Conservation (phyloP, 2,797 vertebrate species). For the Rhabdomys pumilio region DNA sequence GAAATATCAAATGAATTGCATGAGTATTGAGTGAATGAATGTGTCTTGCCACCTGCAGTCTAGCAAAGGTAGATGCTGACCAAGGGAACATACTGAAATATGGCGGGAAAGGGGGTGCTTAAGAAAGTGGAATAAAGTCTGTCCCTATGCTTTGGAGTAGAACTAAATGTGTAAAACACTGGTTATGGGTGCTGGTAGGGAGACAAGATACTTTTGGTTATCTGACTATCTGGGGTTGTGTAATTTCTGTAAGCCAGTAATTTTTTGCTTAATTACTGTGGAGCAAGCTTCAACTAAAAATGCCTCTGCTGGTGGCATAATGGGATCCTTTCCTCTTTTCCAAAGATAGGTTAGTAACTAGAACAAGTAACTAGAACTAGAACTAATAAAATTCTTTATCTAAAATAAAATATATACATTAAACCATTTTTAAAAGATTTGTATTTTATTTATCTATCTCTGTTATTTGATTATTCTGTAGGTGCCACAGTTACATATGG, state of each 20-base stretch:
- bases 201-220: slow-evolving; percentile 7
- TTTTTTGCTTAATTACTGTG: slow-evolving; percentile 12
- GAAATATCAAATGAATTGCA: slow-evolving; percentile 29
- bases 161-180: slow-evolving; percentile 1
- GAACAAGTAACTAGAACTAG: background rate
- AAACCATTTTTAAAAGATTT: background rate
- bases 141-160: background rate
- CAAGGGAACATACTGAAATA: background rate
- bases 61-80: background rate
- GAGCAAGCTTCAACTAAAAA: background rate
- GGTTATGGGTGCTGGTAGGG: background rate
- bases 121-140: background rate
- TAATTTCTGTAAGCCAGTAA: background rate
- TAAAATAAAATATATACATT: slow-evolving; percentile 30
- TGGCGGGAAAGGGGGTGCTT: background rate
- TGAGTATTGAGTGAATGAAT: background rate
- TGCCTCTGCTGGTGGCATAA: background rate
- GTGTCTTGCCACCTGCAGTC: background rate
- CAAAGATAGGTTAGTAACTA: background rate
- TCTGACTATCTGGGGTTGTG: background rate
- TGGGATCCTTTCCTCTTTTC: background rate
- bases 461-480: background rate
- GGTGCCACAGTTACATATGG: background rate
- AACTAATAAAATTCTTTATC: slow-evolving; percentile 32
- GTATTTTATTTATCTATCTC: background rate